A percentile compares a stretch with the other conserved stretches of the same genome.
Conservation (phyloP, 2,113 vertebrate species). For the Mesocricetus auratus region DNA sequence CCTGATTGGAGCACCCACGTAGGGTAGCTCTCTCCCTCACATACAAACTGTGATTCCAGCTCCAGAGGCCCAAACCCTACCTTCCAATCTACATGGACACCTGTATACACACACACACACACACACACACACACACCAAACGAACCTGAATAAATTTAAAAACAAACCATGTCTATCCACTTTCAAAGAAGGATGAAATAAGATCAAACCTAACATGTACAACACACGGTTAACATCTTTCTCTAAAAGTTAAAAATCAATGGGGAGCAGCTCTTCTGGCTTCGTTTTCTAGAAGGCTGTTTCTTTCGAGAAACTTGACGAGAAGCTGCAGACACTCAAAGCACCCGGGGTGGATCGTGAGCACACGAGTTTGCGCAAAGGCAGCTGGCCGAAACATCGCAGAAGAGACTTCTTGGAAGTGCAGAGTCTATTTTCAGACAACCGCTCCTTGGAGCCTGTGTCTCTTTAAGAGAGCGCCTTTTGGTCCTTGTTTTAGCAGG, state of each 20-base stretch:
- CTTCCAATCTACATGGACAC: too few relatives aligned
- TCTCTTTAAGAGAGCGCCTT: background rate
- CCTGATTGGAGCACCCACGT: too few relatives aligned
- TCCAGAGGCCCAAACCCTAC: background rate
- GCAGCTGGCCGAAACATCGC: background rate
- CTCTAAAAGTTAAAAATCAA: background rate
- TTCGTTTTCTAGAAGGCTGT: background rate
- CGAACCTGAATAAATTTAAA: background rate
- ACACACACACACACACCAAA: background rate
- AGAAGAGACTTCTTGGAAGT: background rate
- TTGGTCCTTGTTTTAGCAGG: background rate
- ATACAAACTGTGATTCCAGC: background rate
- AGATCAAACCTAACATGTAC: background rate
- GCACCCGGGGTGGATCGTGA: background rate
- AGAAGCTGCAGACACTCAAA: background rate
- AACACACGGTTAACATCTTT: background rate
- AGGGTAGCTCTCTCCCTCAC: background rate
- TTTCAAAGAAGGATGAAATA: slow-evolving; percentile 6
- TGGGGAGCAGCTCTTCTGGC: background rate
- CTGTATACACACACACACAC: background rate
- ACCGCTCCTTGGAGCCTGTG: background rate
- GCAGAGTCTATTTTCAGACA: background rate
- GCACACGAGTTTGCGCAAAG: background rate
- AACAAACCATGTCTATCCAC: background rate
- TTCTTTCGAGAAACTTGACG: background rate